These are phyloP conservation scores for Neuroscelio doddi DNA, from an alignment of 2,888 invertebrate genomes.

Conservation along the genomic window DNA sequence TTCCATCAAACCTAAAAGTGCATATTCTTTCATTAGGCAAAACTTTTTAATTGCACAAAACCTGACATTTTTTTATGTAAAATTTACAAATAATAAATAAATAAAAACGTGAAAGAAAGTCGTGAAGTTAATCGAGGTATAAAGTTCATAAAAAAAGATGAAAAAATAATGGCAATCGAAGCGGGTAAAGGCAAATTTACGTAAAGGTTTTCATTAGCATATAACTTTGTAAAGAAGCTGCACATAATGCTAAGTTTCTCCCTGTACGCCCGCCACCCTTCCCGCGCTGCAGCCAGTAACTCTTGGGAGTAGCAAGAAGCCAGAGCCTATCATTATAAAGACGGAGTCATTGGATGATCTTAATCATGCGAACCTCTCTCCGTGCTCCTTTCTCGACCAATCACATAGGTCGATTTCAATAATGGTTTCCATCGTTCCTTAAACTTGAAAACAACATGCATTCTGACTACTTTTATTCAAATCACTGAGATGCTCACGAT, in stretches of 20 bases:
- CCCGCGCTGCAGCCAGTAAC: conserved; percentile 32
- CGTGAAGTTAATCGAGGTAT: too few relatives aligned
- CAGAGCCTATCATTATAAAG: conserved; percentile 71
- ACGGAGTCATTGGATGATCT: conserved; percentile 72
- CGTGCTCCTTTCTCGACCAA: conserved; percentile 66
- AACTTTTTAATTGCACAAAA: too few relatives aligned
- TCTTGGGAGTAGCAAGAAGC: conserved; percentile 53
- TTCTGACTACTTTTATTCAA: too few relatives aligned
- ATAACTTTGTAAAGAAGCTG: conserved; percentile 36
- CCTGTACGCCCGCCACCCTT: conserved; percentile 28
- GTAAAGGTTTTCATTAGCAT: conserved; percentile 62
- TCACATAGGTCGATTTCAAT: conserved; percentile 64
- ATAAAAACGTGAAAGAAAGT: too few relatives aligned
- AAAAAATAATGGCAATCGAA: too few relatives aligned
- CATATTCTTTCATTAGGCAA: too few relatives aligned
- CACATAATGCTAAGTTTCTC: conserved; percentile 5
- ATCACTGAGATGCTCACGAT: too few relatives aligned
- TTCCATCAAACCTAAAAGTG: too few relatives aligned
- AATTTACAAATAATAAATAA: too few relatives aligned
- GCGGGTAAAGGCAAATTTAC: background rate
- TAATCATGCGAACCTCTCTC: conserved; percentile 70
- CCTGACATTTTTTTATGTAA: too few relatives aligned
- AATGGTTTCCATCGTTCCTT: conserved; percentile 63
- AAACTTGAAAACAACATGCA: conserved; percentile 56
- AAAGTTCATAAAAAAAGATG: too few relatives aligned